A percentile compares a stretch with the other conserved stretches of the same genome.
These are phyloP conservation scores for Gobio gobio DNA, from an alignment of 2,113 vertebrate species.

Conservation along the genomic window DNA sequence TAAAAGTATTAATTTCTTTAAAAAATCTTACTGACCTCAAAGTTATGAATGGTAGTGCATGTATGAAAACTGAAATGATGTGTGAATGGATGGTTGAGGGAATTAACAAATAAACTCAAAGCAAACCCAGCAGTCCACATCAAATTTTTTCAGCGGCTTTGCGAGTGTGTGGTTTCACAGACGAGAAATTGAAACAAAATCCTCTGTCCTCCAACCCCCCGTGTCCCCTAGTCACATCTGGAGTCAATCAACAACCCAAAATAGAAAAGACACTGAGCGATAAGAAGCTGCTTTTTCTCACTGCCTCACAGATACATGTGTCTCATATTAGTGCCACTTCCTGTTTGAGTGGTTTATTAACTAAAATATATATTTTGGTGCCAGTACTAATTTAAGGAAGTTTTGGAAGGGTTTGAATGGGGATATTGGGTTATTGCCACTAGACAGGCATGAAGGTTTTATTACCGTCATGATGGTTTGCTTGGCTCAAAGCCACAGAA, in stretches of 20 bases:
- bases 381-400: conserved; percentile 28
- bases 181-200: conserved; percentile 2
- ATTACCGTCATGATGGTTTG: conserved; percentile 60
- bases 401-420: not conserved
- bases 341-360: conserved; percentile 55
- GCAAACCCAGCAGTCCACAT: not conserved
- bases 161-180: not conserved
- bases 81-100: not conserved
- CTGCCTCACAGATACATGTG: conserved; percentile 11
- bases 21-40: no score
- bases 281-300: conserved; percentile 53
- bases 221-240: conserved; percentile 61
- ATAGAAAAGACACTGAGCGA: conserved; percentile 58
- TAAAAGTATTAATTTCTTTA: no score
- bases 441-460: conserved; percentile 64
- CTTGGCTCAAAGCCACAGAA: conserved; percentile 61
- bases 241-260: conserved; percentile 65
- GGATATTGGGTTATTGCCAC: conserved; percentile 25
- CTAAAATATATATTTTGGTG: conserved; percentile 50
- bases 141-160: not conserved
- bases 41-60: not conserved
- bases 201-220: conserved; percentile 12
- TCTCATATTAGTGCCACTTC: conserved; percentile 44
- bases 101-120: conserved; percentile 6
- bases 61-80: not conserved